A percentile compares a stretch with the other conserved stretches of the same genome.
These are phyloP conservation scores for Drosophila recens DNA, from an alignment of 2,888 invertebrate species.

Conservation along the genomic window DNA sequence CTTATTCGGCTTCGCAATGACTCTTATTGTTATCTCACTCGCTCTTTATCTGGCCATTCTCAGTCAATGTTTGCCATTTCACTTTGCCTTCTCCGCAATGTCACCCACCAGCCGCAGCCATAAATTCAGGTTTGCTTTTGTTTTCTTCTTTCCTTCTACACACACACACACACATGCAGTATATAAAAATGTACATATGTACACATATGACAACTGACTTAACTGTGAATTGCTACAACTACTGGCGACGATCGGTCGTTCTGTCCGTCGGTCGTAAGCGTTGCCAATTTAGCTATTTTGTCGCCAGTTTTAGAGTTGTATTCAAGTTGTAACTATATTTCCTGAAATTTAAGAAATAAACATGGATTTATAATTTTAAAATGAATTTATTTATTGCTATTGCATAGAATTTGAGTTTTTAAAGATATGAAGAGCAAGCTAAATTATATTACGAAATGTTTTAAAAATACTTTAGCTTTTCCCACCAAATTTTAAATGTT, in stretches of 20 bases:
- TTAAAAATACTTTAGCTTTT: background rate
- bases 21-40: slow-evolving; percentile 39
- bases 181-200: slow-evolving; percentile 1
- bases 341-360: too few relatives aligned
- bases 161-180: background rate
- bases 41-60: slow-evolving; percentile 20
- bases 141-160: slow-evolving; percentile 51
- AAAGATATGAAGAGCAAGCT: background rate
- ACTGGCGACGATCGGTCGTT: slow-evolving; percentile 43
- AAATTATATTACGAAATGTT: background rate
- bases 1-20: slow-evolving; percentile 71
- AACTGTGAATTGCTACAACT: slow-evolving; percentile 68
- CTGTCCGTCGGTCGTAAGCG: background rate
- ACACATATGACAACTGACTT: slow-evolving; percentile 45
- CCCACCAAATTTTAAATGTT: background rate
- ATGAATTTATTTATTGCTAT: background rate
- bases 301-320: background rate
- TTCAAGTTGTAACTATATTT: too few relatives aligned
- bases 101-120: slow-evolving; percentile 59
- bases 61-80: slow-evolving; percentile 48
- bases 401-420: background rate
- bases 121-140: slow-evolving; percentile 67
- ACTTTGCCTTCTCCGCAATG: slow-evolving; percentile 56
- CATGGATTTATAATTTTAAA: too few relatives aligned
- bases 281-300: background rate